Percentiles rank a stretch among this genome's conserved stretches.
These are phyloP conservation scores for Eilema sororculum DNA, from an alignment of 2,888 invertebrate genomes.

Conservation along the genomic window DNA sequence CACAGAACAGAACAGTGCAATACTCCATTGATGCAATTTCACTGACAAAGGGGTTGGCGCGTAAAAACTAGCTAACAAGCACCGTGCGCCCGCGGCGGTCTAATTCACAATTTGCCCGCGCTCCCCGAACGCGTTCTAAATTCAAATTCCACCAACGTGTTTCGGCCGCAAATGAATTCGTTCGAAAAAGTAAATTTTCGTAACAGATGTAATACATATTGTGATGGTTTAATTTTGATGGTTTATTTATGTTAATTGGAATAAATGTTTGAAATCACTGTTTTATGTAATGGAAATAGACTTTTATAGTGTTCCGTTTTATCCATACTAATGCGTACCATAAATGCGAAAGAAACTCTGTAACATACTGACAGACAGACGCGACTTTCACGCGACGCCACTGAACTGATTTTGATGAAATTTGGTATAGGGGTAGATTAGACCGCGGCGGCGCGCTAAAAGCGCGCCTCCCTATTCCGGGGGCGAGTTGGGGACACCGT, in stretches of 20 bases:
- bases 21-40: slow-evolving; percentile 75
- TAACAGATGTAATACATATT: slow-evolving; percentile 38
- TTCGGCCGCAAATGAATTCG: slow-evolving; percentile 71
- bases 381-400: too few relatives aligned
- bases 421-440: too few relatives aligned
- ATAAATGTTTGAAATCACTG: neutral
- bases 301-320: too few relatives aligned
- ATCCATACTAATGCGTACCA: too few relatives aligned
- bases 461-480: too few relatives aligned
- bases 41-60: slow-evolving; percentile 78
- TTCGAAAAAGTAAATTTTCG: slow-evolving; percentile 68
- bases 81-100: slow-evolving; percentile 75
- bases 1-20: slow-evolving; percentile 55
- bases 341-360: too few relatives aligned
- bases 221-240: slow-evolving; percentile 19
- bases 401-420: too few relatives aligned
- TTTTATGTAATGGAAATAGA: neutral
- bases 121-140: slow-evolving; percentile 77
- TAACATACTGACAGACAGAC: too few relatives aligned
- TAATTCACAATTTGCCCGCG: slow-evolving; percentile 82
- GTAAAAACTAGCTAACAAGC: slow-evolving; percentile 85
- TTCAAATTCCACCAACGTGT: slow-evolving; percentile 78
- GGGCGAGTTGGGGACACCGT: too few relatives aligned
- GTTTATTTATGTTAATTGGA: slow-evolving; percentile 6
- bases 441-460: too few relatives aligned